A percentile compares a stretch with the other conserved stretches of the same genome.
Evolutionary conservation across 2,888 invertebrate species (phyloP).

Genomic region (Eristalis pertinax): DNA sequence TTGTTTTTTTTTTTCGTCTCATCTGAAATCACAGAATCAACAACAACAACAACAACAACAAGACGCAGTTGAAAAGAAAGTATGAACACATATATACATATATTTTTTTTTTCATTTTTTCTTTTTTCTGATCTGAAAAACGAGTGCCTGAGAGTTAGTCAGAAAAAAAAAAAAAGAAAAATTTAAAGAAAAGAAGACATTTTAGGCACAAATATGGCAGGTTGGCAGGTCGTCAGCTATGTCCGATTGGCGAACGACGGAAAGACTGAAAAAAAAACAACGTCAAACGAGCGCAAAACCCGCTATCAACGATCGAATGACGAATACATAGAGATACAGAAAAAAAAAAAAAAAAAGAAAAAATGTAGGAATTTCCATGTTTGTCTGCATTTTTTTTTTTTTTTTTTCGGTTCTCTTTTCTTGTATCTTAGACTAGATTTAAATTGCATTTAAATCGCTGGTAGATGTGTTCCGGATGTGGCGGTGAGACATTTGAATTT

Average conservation of each 20-base stretch:
- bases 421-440: too few relatives aligned
- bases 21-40: not conserved
- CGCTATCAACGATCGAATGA: too few relatives aligned
- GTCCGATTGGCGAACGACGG: not conserved
- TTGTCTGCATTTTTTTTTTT: too few relatives aligned
- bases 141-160: not conserved
- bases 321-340: too few relatives aligned
- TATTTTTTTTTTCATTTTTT: not conserved
- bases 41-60: conserved; percentile 15
- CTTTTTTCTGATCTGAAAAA: not conserved
- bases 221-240: not conserved
- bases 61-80: conserved; percentile 54
- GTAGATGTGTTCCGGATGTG: too few relatives aligned
- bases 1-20: not conserved
- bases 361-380: too few relatives aligned
- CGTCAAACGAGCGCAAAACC: too few relatives aligned
- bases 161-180: not conserved
- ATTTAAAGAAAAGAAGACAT: not conserved
- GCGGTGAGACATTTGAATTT: too few relatives aligned
- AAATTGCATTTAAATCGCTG: too few relatives aligned
- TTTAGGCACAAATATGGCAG: conserved; percentile 20
- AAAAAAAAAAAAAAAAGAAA: too few relatives aligned
- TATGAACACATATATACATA: conserved; percentile 14
- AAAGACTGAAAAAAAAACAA: not conserved
- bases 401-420: too few relatives aligned